Evolutionary conservation across 2,113 vertebrate species (phyloP).

Genomic region (Coreoperca whiteheadi): DNA sequence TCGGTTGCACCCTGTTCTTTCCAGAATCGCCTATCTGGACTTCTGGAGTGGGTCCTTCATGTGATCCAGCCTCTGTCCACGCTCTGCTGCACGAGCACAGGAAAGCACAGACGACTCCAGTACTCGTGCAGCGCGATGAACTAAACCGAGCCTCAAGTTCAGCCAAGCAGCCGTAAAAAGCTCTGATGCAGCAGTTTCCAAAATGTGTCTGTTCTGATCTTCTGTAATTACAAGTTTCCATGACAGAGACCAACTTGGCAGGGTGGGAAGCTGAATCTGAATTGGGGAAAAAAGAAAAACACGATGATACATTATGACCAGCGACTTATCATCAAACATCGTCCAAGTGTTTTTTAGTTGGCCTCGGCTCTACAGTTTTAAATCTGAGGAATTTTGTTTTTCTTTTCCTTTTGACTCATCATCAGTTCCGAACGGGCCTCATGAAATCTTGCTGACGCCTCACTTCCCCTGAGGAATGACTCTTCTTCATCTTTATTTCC

Average conservation of each 20-base stretch:
- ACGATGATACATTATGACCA: background rate
- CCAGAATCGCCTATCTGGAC: background rate
- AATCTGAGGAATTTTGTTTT: conserved; percentile 28
- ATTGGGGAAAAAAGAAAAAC: no score
- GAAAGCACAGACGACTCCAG: conserved; percentile 27
- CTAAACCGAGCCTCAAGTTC: conserved; percentile 14
- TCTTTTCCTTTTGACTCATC: conserved; percentile 15
- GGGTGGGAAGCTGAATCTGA: background rate
- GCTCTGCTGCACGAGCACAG: conserved; percentile 35
- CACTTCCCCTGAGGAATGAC: conserved; percentile 16
- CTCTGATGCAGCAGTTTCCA: conserved; percentile 33
- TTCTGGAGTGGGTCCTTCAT: background rate
- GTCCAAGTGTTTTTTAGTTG: conserved; percentile 1
- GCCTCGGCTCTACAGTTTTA: conserved; percentile 4
- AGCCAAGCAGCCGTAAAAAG: conserved; percentile 31
- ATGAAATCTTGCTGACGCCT: conserved; percentile 38
- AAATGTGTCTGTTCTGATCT: conserved; percentile 8
- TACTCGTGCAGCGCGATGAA: conserved; percentile 19
- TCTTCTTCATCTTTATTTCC: conserved; percentile 50
- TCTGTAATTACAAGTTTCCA: conserved; percentile 44
- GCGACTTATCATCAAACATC: background rate
- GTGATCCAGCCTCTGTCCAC: conserved; percentile 10
- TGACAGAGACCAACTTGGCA: conserved; percentile 29
- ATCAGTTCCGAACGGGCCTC: conserved; percentile 11
- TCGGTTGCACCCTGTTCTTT: background rate